A percentile compares a stretch with the other conserved stretches of the same genome.
Conservation (phyloP, 2,888 invertebrate species). For the Amaurobius ferox region DNA sequence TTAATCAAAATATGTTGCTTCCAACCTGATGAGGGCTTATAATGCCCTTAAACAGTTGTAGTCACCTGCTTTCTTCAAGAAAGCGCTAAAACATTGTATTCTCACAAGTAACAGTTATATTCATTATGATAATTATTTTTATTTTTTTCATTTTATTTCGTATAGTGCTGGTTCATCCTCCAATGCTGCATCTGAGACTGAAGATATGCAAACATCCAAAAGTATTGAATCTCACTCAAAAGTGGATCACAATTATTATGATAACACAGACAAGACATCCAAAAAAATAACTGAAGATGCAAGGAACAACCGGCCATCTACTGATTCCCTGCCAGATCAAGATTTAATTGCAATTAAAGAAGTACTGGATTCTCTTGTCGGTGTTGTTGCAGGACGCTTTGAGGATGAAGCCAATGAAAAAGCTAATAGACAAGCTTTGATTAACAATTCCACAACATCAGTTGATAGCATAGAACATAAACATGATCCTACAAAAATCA, state of each 20-base stretch:
- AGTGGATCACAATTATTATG: slow-evolving; percentile 53
- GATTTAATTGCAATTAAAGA: slow-evolving; percentile 73
- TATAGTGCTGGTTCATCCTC: slow-evolving; percentile 64
- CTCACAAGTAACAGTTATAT: too few relatives aligned
- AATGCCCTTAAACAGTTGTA: too few relatives aligned
- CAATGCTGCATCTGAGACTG: slow-evolving; percentile 66
- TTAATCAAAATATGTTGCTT: too few relatives aligned
- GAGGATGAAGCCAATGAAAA: slow-evolving; percentile 46
- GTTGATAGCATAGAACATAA: background rate
- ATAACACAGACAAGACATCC: background rate
- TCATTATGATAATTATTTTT: too few relatives aligned
- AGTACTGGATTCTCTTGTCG: slow-evolving; percentile 73
- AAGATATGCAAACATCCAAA: slow-evolving; percentile 26
- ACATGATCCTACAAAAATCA: slow-evolving; percentile 1
- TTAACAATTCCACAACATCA: background rate
- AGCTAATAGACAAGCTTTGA: background rate
- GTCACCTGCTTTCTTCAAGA: too few relatives aligned
- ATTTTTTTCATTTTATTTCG: too few relatives aligned
- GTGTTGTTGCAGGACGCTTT: slow-evolving; percentile 70
- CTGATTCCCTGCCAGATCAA: slow-evolving; percentile 74
- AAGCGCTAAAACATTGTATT: too few relatives aligned
- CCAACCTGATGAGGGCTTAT: too few relatives aligned
- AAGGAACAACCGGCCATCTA: slow-evolving; percentile 52
- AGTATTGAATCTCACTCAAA: background rate
- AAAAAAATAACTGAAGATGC: slow-evolving; percentile 9